A percentile compares a stretch with the other conserved stretches of the same genome.
phyloP scores from a whole-genome alignment of 2,888 invertebrate genomes.

The Dryadula phaetusa region DNA sequence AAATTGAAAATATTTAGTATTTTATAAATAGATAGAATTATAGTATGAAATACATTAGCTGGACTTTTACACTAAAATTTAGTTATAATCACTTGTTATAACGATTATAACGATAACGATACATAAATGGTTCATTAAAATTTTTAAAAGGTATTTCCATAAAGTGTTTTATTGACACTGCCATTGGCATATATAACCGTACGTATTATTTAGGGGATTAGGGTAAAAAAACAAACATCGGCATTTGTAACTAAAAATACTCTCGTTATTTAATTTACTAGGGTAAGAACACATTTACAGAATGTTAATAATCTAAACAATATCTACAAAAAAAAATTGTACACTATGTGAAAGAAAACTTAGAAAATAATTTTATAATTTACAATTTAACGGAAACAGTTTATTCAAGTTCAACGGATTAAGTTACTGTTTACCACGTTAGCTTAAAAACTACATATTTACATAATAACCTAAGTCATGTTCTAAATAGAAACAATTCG shows the following conservation, averaged over 20 bases:
- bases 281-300: constrained; percentile 85
- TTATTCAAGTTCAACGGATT: constrained; percentile 82
- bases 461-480: constrained; percentile 76
- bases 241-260: constrained; percentile 82
- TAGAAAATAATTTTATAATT: constrained; percentile 74
- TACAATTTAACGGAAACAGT: constrained; percentile 80
- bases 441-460: constrained; percentile 73
- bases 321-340: constrained; percentile 83
- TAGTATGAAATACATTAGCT: too few relatives aligned
- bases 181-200: too few relatives aligned
- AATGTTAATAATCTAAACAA: constrained; percentile 82
- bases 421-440: constrained; percentile 73
- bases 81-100: too few relatives aligned
- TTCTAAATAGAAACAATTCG: constrained; percentile 67
- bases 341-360: constrained; percentile 83
- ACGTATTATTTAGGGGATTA: neutral
- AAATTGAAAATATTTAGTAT: too few relatives aligned
- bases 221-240: constrained; percentile 60
- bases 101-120: too few relatives aligned
- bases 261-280: constrained; percentile 85
- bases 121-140: too few relatives aligned
- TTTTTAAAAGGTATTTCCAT: too few relatives aligned
- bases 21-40: too few relatives aligned
- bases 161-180: too few relatives aligned
- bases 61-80: too few relatives aligned